phyloP scores from a whole-genome alignment of 2,113 vertebrate species.

The Azemiops feae region DNA sequence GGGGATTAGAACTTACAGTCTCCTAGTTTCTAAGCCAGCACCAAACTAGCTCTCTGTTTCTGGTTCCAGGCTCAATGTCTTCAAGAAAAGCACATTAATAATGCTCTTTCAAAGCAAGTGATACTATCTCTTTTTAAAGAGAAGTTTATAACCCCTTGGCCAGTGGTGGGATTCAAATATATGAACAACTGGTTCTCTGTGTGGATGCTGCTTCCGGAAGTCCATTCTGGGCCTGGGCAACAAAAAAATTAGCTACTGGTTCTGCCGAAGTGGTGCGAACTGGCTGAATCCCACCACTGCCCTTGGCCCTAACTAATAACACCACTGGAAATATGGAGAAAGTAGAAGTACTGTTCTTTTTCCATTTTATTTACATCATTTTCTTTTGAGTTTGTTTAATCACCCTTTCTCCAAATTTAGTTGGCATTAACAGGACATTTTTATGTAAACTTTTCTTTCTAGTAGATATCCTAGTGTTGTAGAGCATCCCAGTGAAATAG shows the following conservation, averaged over 20 bases:
- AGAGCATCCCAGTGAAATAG: not conserved
- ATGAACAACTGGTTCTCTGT: too few species aligned
- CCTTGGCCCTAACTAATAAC: not conserved
- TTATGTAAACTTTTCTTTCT: not conserved
- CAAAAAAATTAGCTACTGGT: too few species aligned
- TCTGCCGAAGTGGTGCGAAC: too few species aligned
- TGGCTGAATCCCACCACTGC: too few species aligned
- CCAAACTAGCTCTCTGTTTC: not conserved
- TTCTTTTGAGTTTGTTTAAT: not conserved
- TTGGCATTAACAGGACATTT: not conserved
- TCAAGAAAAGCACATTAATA: not conserved
- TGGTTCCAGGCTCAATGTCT: not conserved
- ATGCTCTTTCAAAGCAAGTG: not conserved
- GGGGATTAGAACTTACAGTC: not conserved
- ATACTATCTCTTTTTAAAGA: not conserved
- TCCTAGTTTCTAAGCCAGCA: not conserved
- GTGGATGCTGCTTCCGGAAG: too few species aligned
- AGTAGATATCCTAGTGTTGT: not conserved
- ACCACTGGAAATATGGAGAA: not conserved
- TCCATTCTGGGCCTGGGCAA: too few species aligned
- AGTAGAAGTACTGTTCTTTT: not conserved
- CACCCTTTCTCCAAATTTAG: not conserved
- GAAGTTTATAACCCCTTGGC: not conserved
- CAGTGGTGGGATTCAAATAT: too few species aligned
- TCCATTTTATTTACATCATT: not conserved